These are phyloP conservation scores for Cheilosia vernalis DNA, from an alignment of 2,888 invertebrate species.

Conservation along the genomic window DNA sequence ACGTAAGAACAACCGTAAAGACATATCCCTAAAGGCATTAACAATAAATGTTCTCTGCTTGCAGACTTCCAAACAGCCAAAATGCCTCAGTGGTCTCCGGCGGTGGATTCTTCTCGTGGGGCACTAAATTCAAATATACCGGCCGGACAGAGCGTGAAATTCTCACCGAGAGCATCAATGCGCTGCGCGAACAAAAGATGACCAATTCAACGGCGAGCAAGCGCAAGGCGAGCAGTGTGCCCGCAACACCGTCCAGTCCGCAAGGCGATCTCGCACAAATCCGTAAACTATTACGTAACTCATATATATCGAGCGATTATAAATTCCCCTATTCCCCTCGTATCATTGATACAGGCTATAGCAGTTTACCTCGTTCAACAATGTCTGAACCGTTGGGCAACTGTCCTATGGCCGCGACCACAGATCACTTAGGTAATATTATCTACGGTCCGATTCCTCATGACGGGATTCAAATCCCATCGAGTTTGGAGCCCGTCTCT, in stretches of 20 bases:
- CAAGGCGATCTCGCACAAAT: conserved; percentile 85
- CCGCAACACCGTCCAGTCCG: conserved; percentile 93
- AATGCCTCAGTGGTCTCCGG: conserved; percentile 95
- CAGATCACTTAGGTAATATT: conserved; percentile 80
- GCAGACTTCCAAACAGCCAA: conserved; percentile 92
- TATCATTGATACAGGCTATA: conserved; percentile 87
- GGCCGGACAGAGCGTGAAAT: conserved; percentile 97
- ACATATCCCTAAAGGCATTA: neutral
- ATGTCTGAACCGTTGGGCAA: conserved; percentile 88
- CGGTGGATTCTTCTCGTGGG: conserved; percentile 96
- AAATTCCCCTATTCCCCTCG: conserved; percentile 76
- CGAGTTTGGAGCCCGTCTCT: conserved; percentile 87
- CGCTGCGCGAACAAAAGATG: conserved; percentile 86
- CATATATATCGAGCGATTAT: conserved; percentile 77
- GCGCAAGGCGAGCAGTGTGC: conserved; percentile 93
- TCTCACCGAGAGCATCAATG: conserved; percentile 90
- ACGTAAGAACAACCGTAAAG: conserved; percentile 88
- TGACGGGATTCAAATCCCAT: conserved; percentile 75
- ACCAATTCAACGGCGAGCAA: conserved; percentile 85
- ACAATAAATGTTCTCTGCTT: conserved; percentile 59
- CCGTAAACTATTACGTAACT: conserved; percentile 82
- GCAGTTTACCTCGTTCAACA: conserved; percentile 92
- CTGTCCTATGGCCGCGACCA: conserved; percentile 81
- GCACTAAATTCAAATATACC: conserved; percentile 96
- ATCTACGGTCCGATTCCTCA: conserved; percentile 86